Conservation (phyloP, 2,113 vertebrate species). For the Neodon shergylaensis region DNA sequence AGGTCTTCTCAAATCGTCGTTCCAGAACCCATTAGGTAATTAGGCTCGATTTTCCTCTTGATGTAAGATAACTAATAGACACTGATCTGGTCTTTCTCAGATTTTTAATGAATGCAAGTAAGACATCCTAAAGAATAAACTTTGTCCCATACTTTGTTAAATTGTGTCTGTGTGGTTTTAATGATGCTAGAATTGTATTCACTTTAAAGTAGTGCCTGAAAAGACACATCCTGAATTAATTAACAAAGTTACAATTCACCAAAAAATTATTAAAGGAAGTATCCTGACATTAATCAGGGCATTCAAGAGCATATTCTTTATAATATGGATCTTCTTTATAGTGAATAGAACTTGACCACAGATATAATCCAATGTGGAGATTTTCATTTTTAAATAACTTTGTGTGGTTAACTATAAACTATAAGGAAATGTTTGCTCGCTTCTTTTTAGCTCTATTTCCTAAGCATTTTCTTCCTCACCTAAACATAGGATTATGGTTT, state of each 20-base stretch:
- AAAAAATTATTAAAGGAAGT: neutral
- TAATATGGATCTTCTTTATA: neutral
- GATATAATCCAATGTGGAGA: neutral
- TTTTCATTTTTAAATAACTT: constrained; percentile 31
- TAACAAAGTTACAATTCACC: constrained; percentile 71
- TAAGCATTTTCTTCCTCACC: neutral
- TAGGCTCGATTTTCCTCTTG: constrained; percentile 55
- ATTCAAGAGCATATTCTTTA: neutral
- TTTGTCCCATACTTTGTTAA: constrained; percentile 73
- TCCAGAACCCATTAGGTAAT: constrained; percentile 56
- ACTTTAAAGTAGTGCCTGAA: constrained; percentile 56
- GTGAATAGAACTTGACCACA: neutral
- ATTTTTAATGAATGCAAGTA: constrained; percentile 69
- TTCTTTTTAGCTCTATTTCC: neutral
- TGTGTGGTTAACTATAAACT: neutral
- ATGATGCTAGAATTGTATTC: constrained; percentile 69
- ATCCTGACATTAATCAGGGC: neutral
- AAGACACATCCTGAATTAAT: constrained; percentile 69
- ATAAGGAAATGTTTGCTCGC: neutral
- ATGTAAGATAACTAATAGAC: constrained; percentile 50
- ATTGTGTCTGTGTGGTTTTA: constrained; percentile 63
- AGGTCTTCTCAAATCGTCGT: constrained; percentile 5
- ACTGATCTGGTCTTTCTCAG: constrained; percentile 53
- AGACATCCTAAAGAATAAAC: constrained; percentile 50
- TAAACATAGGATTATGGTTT: neutral